Evolutionary conservation across 2,113 vertebrate genomes (phyloP).

Genomic region (Oncorhynchus tshawytscha): DNA sequence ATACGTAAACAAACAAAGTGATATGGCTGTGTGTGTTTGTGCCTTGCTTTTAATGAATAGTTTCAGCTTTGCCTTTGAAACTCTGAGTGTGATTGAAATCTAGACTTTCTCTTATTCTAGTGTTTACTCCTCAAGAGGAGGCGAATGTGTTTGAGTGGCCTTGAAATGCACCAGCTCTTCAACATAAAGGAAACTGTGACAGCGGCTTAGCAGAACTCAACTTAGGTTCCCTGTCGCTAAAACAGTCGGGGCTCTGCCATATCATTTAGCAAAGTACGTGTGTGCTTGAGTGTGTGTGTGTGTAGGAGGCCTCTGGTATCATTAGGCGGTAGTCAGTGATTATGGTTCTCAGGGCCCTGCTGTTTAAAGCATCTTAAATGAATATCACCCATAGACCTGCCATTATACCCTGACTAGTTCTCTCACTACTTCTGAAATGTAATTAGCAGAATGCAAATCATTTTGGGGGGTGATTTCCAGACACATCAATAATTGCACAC

Average conservation of each 20-base stretch:
- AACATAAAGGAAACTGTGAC: background rate
- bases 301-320: constrained; percentile 23
- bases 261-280: background rate
- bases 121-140: constrained; percentile 13
- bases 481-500: too few relatives aligned
- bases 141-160: background rate
- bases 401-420: too few relatives aligned
- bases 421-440: too few relatives aligned
- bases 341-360: too few relatives aligned
- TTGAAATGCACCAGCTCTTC: background rate
- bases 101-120: background rate
- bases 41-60: constrained; percentile 19
- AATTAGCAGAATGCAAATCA: too few relatives aligned
- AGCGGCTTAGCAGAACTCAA: background rate
- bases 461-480: too few relatives aligned
- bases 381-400: too few relatives aligned
- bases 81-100: constrained; percentile 25
- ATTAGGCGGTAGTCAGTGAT: too few relatives aligned
- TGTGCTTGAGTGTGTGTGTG: constrained; percentile 69
- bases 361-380: too few relatives aligned
- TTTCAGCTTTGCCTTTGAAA: constrained; percentile 7
- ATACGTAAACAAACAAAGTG: constrained; percentile 17
- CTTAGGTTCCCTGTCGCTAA: background rate
- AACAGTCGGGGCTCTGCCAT: background rate
- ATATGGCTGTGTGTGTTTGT: constrained; percentile 6